These are phyloP conservation scores for Mormyrus lacerda DNA, from an alignment of 2,113 vertebrate species.

Conservation along the genomic window DNA sequence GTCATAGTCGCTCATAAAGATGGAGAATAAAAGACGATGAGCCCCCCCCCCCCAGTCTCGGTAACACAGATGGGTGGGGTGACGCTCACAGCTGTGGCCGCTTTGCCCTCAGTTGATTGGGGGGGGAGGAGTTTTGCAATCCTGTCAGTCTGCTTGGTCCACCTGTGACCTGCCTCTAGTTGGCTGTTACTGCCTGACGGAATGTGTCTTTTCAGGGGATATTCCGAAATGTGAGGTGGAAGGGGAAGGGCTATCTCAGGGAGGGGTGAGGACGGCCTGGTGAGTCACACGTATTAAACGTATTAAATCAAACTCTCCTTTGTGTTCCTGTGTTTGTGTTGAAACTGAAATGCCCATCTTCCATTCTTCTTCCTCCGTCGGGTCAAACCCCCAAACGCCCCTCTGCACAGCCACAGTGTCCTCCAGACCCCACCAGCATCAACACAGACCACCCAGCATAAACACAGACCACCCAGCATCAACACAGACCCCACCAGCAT, in stretches of 20 bases:
- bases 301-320: neutral
- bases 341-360: neutral
- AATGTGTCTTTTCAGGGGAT: neutral
- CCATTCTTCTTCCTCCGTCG: neutral
- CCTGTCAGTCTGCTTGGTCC: neutral
- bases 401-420: neutral
- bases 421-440: neutral
- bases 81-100: neutral
- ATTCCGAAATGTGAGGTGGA: neutral
- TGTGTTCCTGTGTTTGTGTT: neutral
- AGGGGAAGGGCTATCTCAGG: neutral
- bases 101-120: neutral
- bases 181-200: neutral
- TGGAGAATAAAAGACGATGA: neutral
- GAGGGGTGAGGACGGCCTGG: neutral
- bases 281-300: neutral
- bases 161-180: neutral
- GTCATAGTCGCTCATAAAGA: neutral
- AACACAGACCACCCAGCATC: too few relatives aligned
- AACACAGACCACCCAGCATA: neutral
- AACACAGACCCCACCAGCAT: neutral
- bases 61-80: neutral
- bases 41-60: neutral
- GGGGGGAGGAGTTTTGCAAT: neutral
- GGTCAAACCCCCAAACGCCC: neutral